Percentiles rank a stretch among this genome's conserved stretches.
These are phyloP conservation scores for Dioctria rufipes DNA, from an alignment of 2,888 invertebrate species.

Conservation along the genomic window DNA sequence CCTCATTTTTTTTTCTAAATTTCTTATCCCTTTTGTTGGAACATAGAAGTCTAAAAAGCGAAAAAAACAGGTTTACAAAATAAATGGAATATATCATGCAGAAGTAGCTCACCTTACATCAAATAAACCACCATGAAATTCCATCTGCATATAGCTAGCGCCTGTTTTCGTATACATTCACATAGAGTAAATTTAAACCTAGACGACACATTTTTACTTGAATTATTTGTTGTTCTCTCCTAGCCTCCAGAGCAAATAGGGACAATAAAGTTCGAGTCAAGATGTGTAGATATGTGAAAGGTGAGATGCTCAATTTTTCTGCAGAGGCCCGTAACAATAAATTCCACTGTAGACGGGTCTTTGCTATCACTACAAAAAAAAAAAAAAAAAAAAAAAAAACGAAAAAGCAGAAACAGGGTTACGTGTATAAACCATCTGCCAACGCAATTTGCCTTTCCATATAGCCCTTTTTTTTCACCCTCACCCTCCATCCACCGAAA, in stretches of 20 bases:
- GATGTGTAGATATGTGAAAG: neutral
- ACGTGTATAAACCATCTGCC: constrained; percentile 3
- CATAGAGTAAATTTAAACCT: neutral
- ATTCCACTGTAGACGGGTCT: neutral
- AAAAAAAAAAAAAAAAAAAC: too few relatives aligned
- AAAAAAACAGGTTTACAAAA: too few relatives aligned
- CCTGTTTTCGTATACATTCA: too few relatives aligned
- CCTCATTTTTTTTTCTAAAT: too few relatives aligned
- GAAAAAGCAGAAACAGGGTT: neutral
- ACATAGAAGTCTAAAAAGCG: too few relatives aligned
- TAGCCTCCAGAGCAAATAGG: too few relatives aligned
- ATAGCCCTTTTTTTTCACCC: neutral
- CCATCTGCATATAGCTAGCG: too few relatives aligned
- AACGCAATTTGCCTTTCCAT: neutral
- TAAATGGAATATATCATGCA: too few relatives aligned
- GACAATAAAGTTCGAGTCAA: neutral
- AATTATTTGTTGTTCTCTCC: neutral
- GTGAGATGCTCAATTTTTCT: too few relatives aligned
- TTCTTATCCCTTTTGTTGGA: too few relatives aligned
- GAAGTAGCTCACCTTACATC: too few relatives aligned
- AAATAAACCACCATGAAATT: too few relatives aligned
- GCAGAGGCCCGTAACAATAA: neutral
- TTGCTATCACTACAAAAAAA: neutral
- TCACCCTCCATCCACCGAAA: neutral
- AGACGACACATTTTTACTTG: constrained; percentile 5